Base-by-base conservation (phyloP, 2,888 invertebrate genomes). In the Thymelicus acteon region DNA sequence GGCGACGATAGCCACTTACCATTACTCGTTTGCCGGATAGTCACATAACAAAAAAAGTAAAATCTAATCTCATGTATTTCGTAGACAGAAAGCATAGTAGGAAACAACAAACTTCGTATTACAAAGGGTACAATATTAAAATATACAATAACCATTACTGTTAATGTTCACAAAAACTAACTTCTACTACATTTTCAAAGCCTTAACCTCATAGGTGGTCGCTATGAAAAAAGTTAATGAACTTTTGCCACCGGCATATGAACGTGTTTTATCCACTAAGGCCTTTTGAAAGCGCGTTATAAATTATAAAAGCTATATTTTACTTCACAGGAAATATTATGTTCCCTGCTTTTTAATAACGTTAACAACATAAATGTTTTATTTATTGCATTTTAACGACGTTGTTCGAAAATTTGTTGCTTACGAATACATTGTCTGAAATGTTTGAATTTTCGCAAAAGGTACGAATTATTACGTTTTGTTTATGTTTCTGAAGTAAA, bases 221-320 rank as follows among this genome's bases (percentile, higher is more conserved):
- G 58, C 37, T 13, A 40, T 39, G 58, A 71, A 71, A 68, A 70
- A 71, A 71, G 65, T 71, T 71, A 71, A 71, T 71, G 71, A 71
- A 71, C 71, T 70, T 64, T 64, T 52, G 65, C 70, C 44, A 70
- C 71, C 15, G 71, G 49, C 71, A 60, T 70, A 70, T 70, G 58
- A 49, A 63, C 58, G 69, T 70, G 62, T 62, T 57, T 47, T 31
- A 44, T 57, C 31, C 40, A 39, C 8, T 60, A 70, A 48, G 63
- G 39, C 66, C 47, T 61, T 63, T 58, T 47, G 47, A 63, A 61
- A 63, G 69, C 58, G 69, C 58, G n/a, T 63, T 62, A 63, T 69
- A 69, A 69, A 69, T 69, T 69, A 69, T 40, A 61, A 61, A 60
- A 67, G 67, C 67, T 60, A 67, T 67, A 67, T 67, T 67, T 67